Conservation (phyloP, 1,140 invertebrate genomes). For the Drosophila mayri region DNA sequence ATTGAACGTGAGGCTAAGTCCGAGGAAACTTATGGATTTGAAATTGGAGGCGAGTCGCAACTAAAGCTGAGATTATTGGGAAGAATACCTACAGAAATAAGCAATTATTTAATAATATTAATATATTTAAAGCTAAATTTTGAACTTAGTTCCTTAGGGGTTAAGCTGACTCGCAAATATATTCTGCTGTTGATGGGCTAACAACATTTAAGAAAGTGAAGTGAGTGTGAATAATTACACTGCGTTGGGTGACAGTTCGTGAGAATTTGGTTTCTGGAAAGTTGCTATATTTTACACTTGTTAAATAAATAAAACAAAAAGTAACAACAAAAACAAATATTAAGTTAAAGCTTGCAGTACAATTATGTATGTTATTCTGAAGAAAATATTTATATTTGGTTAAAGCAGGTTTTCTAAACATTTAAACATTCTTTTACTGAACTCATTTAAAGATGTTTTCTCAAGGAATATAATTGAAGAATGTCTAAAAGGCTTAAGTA, state of each 20-base stretch:
- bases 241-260: background rate
- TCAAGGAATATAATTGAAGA: background rate
- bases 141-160: background rate
- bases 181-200: background rate
- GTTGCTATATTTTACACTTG: background rate
- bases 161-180: background rate
- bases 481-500: background rate
- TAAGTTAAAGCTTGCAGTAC: background rate
- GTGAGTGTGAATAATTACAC: background rate
- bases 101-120: too few species aligned
- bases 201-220: background rate
- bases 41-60: background rate
- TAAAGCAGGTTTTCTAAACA: background rate
- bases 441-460: background rate
- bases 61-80: conserved; percentile 1
- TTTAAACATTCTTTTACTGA: background rate
- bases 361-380: background rate
- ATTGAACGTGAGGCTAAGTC: conserved; percentile 49
- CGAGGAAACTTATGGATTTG: conserved; percentile 9
- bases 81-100: background rate
- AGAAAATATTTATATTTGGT: background rate
- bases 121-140: background rate
- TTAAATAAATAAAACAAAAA: background rate
- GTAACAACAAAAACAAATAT: background rate
- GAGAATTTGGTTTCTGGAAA: background rate